Evolutionary conservation across 1,140 invertebrate species (phyloP).

Genomic region (Hydropsyche tenuis): DNA sequence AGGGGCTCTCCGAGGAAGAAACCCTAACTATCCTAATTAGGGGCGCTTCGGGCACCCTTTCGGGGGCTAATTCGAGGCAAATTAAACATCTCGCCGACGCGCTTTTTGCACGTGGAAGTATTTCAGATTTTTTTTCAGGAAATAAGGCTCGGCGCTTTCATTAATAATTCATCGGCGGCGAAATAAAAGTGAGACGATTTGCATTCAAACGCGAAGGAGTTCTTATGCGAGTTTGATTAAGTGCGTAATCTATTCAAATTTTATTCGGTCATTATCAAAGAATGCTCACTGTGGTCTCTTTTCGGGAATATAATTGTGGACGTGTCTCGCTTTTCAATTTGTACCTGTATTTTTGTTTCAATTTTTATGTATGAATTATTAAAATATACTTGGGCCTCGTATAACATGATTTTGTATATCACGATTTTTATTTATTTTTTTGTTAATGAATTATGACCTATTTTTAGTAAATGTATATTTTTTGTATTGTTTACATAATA

Average conservation of each 20-base stretch:
- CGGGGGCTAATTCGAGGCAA: conserved; percentile 3
- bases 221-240: conserved; percentile 10
- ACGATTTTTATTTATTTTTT: too few species aligned
- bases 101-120: not conserved
- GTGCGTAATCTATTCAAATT: conserved; percentile 15
- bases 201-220: not conserved
- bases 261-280: conserved; percentile 18
- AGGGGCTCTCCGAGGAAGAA: not conserved
- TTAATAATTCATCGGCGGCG: conserved; percentile 18
- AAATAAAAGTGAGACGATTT: not conserved
- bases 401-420: too few species aligned
- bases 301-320: too few species aligned
- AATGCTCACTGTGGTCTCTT: too few species aligned
- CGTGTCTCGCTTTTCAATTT: too few species aligned
- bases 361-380: too few species aligned
- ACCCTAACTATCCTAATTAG: conserved; percentile 27
- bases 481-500: too few species aligned
- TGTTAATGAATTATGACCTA: too few species aligned
- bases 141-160: not conserved
- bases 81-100: not conserved
- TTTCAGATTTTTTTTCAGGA: not conserved
- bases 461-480: too few species aligned
- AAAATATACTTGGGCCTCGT: too few species aligned
- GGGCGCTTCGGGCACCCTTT: not conserved
- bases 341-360: too few species aligned